A percentile compares a stretch with the other conserved stretches of the same genome.
Conservation (phyloP, 2,888 invertebrate genomes). For the Yponomeuta cagnagella region DNA sequence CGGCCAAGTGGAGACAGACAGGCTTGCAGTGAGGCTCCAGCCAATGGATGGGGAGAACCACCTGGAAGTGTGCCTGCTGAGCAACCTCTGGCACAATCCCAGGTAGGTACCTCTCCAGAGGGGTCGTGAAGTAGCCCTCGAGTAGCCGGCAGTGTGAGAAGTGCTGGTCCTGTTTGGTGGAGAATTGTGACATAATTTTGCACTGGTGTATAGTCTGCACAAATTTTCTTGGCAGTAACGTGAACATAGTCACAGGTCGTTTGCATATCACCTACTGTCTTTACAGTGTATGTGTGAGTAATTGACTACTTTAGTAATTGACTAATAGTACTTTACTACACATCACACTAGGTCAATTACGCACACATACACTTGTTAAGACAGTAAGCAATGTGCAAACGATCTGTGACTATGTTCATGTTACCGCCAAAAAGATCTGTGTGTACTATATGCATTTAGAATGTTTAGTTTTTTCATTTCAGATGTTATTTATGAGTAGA, state of each 20-base stretch:
- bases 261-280: too few species aligned
- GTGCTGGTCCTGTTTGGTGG: slow-evolving; percentile 78
- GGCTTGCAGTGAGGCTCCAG: slow-evolving; percentile 81
- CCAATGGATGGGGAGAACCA: slow-evolving; percentile 90
- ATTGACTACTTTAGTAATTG: too few species aligned
- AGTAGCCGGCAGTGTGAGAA: slow-evolving; percentile 83
- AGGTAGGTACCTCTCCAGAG: slow-evolving; percentile 87
- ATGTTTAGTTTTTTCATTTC: not conserved
- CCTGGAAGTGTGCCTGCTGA: slow-evolving; percentile 86
- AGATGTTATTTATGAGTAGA: not conserved
- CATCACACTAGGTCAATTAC: too few species aligned
- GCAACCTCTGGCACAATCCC: slow-evolving; percentile 90
- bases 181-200: not conserved
- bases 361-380: too few species aligned
- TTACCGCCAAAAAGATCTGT: too few species aligned
- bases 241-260: too few species aligned
- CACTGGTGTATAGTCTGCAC: not conserved
- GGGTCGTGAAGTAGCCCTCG: slow-evolving; percentile 92
- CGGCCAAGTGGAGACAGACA: slow-evolving; percentile 95
- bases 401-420: too few species aligned
- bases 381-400: too few species aligned
- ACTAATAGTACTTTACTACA: too few species aligned
- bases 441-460: not conserved
- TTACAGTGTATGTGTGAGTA: too few species aligned
- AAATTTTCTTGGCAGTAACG: too few species aligned